Percentiles rank a stretch among this genome's conserved stretches.
Conservation (phyloP, 2,888 invertebrate species). For the Drosophila mulleri region DNA sequence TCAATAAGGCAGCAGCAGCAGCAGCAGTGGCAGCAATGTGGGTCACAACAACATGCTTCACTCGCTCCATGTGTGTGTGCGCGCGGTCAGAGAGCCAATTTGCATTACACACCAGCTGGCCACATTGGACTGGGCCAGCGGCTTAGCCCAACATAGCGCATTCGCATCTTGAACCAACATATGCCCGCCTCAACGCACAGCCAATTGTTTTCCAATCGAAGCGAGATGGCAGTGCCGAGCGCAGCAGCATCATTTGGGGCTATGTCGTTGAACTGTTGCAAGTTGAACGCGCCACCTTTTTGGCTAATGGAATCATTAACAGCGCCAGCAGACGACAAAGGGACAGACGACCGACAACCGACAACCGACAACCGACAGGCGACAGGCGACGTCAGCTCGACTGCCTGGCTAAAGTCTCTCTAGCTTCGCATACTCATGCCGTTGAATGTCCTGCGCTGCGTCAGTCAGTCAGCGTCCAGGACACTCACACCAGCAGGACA, state of each 20-base stretch:
- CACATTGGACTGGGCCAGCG: constrained; percentile 28
- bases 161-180: constrained; percentile 26
- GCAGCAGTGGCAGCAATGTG: constrained; percentile 40
- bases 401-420: constrained; percentile 1
- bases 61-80: constrained; percentile 17
- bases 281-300: constrained; percentile 71
- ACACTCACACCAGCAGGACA: not conserved
- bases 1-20: constrained; percentile 60
- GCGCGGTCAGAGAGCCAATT: constrained; percentile 39
- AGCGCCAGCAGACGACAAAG: constrained; percentile 33
- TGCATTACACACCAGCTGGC: constrained; percentile 43
- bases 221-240: not conserved
- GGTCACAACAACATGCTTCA: constrained; percentile 39
- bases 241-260: constrained; percentile 11
- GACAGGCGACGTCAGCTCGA: constrained; percentile 13
- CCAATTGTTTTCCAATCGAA: constrained; percentile 32
- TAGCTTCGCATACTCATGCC: constrained; percentile 20
- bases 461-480: constrained; percentile 42
- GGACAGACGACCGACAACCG: constrained; percentile 1
- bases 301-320: constrained; percentile 76
- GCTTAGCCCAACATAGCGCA: constrained; percentile 16
- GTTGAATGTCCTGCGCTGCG: constrained; percentile 57
- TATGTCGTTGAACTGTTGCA: constrained; percentile 67
- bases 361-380: not conserved
- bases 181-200: not conserved